Percentiles rank a stretch among this genome's conserved stretches.
These are phyloP conservation scores for Aptenodytes forsteri DNA, from an alignment of 2,113 vertebrate species.

Conservation along the genomic window DNA sequence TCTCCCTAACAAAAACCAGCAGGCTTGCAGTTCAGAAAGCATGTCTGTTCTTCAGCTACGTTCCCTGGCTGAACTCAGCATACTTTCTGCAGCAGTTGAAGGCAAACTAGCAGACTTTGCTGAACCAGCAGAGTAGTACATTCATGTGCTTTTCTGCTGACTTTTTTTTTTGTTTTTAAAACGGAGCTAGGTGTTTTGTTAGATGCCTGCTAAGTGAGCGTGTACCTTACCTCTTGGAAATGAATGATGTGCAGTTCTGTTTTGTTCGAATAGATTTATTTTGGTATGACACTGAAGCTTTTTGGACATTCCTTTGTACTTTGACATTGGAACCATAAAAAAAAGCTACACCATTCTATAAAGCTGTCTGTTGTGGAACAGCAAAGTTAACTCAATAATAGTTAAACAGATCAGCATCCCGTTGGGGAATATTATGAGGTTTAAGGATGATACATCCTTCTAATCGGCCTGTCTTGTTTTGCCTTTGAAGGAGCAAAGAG, in stretches of 20 bases:
- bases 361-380: background rate
- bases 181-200: background rate
- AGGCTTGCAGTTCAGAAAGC: background rate
- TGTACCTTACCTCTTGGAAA: background rate
- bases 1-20: background rate
- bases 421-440: background rate
- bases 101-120: background rate
- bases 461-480: background rate
- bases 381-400: constrained; percentile 1
- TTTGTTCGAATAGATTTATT: background rate
- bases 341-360: background rate
- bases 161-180: background rate
- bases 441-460: background rate
- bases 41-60: background rate
- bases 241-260: background rate
- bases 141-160: background rate
- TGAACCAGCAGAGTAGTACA: background rate
- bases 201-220: background rate
- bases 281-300: background rate
- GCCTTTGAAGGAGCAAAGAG: background rate
- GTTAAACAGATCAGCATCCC: background rate
- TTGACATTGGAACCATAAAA: background rate
- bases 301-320: background rate
- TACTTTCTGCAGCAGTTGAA: background rate
- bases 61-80: background rate